Evolutionary conservation across 2,113 vertebrate genomes (phyloP), one percentile per base, ranked within the genome.

Genomic region (Galemys pyrenaicus): DNA sequence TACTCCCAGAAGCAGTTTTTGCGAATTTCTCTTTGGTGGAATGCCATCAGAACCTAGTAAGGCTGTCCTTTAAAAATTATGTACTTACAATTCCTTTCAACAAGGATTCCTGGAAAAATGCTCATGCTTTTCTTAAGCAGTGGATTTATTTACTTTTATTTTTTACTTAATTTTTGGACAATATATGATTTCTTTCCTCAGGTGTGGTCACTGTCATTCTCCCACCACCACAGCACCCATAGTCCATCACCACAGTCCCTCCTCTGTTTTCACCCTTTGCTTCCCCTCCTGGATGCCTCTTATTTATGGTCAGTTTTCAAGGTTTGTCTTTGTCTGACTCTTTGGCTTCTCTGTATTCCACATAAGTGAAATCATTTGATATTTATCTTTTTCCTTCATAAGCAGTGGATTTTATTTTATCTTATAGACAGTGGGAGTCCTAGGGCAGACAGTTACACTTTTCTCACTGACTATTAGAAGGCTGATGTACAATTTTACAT

Each of bases 31-130:
- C 65, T 44, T 28, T 68, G 88, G 58, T 56, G 16, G 49, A 81
- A 39, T 80, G 56, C 15, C 37, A 67, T 39, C 46, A 81, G 41
- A 30, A 32, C 39, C 35, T 49, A 78, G 17, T 54, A 44, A 12
- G 41, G 37, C 30, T 84, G 62, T 30, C 51, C 78, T 67, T 81
- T 16, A 41, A 85, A 90, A 85, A 62, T 39, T 51, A 71, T 16
- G n/a, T 4, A 62, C 44, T 77, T 49, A 77, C n/a, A 39, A 35
- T 64, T 87, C 73, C 60, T 62, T 30, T 87, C 51, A 37, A 28
- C 67, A 41, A 60, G 32, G 44, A 51, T 77, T 95, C 70, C 54
- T 70, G 19, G 54, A 89, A 79, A 84, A 84, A 89, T 37, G 80
- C 5, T 41, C 24, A 16, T 44, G 62, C 41, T 89, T 84, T 77